These are phyloP conservation scores for Montipora foliosa DNA, from an alignment of 64 coral and sea anemone species.

Conservation along the genomic window DNA sequence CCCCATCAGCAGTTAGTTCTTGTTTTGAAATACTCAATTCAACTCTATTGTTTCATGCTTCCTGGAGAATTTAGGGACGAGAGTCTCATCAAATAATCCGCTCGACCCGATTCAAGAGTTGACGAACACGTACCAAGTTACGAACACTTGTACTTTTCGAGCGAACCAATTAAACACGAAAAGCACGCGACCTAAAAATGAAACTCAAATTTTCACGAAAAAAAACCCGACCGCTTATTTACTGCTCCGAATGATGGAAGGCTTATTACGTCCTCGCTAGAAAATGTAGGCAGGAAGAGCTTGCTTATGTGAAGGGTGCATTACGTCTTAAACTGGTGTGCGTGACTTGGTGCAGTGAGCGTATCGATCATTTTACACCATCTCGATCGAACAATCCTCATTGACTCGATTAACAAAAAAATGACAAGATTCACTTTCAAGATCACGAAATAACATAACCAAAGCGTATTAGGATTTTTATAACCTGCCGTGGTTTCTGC, in stretches of 20 bases:
- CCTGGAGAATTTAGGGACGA: not conserved
- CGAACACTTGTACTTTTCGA: not conserved
- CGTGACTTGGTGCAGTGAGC: constrained; percentile 26
- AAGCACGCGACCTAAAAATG: not conserved
- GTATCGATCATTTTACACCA: not conserved
- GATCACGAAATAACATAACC: not conserved
- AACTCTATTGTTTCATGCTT: constrained; percentile 3
- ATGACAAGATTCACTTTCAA: not conserved
- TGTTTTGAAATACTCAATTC: not conserved
- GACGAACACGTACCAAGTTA: not conserved
- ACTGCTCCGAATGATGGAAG: not conserved
- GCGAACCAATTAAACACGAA: not conserved
- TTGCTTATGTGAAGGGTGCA: not conserved
- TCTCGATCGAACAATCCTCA: constrained; percentile 3
- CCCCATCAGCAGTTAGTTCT: not conserved
- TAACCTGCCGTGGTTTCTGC: not conserved
- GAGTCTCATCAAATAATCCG: constrained; percentile 11
- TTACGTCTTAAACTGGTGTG: not conserved
- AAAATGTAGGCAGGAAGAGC: constrained; percentile 28
- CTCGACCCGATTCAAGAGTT: not conserved
- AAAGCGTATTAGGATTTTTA: not conserved
- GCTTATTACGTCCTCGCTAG: constrained; percentile 48
- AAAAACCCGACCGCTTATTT: not conserved
- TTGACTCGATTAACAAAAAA: constrained; percentile 2
- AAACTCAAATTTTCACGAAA: not conserved